Evolutionary conservation across 2,888 invertebrate species (phyloP).

Genomic region (Macaria notata): DNA sequence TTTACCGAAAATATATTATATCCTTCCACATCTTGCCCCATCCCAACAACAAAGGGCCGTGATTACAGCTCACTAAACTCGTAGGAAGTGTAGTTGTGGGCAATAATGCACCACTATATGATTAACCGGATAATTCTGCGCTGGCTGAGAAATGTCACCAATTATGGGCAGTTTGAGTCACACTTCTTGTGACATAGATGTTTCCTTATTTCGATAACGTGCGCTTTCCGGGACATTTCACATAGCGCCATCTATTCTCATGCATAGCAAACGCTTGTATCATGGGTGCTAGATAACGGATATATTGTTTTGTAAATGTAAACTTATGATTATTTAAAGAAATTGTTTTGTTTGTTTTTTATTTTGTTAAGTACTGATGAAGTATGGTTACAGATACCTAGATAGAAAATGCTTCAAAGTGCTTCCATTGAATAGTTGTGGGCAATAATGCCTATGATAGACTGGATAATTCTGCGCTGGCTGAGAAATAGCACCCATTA

Average conservation of each 20-base stretch:
- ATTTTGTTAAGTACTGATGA: no score
- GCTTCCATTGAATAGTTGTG: no score
- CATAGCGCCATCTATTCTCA: no score
- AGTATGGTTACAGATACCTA: no score
- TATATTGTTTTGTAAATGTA: no score
- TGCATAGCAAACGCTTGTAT: no score
- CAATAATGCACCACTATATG: conserved; percentile 39
- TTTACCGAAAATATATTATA: background rate
- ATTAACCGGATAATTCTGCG: conserved; percentile 50
- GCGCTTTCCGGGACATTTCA: no score
- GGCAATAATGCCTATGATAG: conserved; percentile 28
- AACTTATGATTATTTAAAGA: no score
- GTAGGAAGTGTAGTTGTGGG: conserved; percentile 29
- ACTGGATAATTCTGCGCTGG: conserved; percentile 55
- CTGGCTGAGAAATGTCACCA: conserved; percentile 45
- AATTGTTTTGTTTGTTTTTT: no score
- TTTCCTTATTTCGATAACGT: background rate
- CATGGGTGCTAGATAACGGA: no score
- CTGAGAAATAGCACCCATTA: conserved; percentile 47
- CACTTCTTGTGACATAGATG: conserved; percentile 21
- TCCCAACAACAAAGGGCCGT: conserved; percentile 38
- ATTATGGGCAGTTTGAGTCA: conserved; percentile 43
- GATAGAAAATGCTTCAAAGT: no score
- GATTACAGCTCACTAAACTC: conserved; percentile 46
- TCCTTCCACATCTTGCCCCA: conserved; percentile 29